These are phyloP conservation scores for Drosophila nannoptera DNA, from an alignment of 1,140 invertebrate species.

Conservation along the genomic window DNA sequence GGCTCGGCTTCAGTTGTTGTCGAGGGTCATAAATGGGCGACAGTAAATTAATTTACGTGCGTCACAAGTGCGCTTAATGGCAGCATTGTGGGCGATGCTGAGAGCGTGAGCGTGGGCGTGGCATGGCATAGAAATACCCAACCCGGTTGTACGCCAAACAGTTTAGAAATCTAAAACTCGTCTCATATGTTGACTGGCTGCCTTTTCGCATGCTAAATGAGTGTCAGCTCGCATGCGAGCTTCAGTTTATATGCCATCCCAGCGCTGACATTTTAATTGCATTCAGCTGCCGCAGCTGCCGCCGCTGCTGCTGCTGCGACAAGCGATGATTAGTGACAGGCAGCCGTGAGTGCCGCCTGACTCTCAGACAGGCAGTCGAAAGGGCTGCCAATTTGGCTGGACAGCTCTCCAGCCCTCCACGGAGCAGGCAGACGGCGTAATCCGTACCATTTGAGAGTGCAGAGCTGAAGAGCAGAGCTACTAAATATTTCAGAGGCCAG, in stretches of 20 bases:
- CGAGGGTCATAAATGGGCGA: constrained; percentile 59
- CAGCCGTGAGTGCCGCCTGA: not conserved
- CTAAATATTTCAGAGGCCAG: constrained; percentile 65
- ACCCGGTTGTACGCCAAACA: constrained; percentile 15
- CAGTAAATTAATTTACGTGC: constrained; percentile 75
- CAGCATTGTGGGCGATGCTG: constrained; percentile 9
- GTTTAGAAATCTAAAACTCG: constrained; percentile 48
- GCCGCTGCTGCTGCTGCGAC: constrained; percentile 34
- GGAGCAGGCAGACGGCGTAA: constrained; percentile 48
- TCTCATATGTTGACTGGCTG: constrained; percentile 27
- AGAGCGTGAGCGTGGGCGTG: constrained; percentile 32
- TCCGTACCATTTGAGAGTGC: constrained; percentile 42
- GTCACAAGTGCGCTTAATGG: constrained; percentile 73
- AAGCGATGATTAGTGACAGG: constrained; percentile 17
- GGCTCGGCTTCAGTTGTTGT: constrained; percentile 12
- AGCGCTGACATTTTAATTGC: constrained; percentile 71
- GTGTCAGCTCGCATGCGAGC: constrained; percentile 40
- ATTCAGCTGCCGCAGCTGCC: too few relatives aligned
- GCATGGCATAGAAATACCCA: constrained; percentile 9
- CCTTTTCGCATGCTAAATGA: constrained; percentile 59
- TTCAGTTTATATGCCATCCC: constrained; percentile 5
- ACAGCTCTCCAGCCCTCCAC: constrained; percentile 5
- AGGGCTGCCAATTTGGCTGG: constrained; percentile 9
- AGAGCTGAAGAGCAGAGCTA: constrained; percentile 37
- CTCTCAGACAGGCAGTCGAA: not conserved